Base-by-base conservation (phyloP, 2,888 invertebrate genomes). In the Stenolophus ochropezus region DNA sequence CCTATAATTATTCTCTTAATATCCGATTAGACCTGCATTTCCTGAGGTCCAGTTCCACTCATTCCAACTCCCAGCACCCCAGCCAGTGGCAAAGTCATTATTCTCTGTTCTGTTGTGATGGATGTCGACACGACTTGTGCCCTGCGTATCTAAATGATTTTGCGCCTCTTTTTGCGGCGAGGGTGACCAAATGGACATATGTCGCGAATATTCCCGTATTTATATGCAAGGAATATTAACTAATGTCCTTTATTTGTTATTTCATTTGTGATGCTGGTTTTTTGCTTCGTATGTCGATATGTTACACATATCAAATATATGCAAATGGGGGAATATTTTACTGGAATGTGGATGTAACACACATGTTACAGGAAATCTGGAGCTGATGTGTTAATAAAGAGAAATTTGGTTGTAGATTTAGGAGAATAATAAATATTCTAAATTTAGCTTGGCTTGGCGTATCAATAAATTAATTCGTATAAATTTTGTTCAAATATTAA, bases 161-260 rank as follows among this genome's bases (percentile, higher is more conserved):
- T 42, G 6, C 33, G 11, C 33, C 4, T 42, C 11, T 42, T 42
- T 42, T 8, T 42, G 33, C 6, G 11, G 33, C 8, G 33, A 1
- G 4, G 11, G 0, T 42, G 33, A 11, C 27, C 25, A n/a, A 49
- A 47, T 73, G 73, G 73, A 73, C 73, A 73, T 73, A 73, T 73
- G 73, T 51, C 21, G 49, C 25, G n/a, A 2, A 69, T 47, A 23
- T 14, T 23, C 14, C 61, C 58, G 23, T 21, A 61, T 61, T 61
- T 11, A 61, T 61, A 61, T 61, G 61, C 61, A 61, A 61, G 61
- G 61, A 61, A 61, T 61, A 61, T 61, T 25, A 61, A 61, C n/a
- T 61, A 61, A 61, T 61, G 14, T 25, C 14, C 21, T 61, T 61
- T 61, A 61, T 61, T 61, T 61, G 61, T 61, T 21, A 61, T 61